phyloP scores from a whole-genome alignment of 2,888 invertebrate species.

The Koerneria pararmatus region DNA sequence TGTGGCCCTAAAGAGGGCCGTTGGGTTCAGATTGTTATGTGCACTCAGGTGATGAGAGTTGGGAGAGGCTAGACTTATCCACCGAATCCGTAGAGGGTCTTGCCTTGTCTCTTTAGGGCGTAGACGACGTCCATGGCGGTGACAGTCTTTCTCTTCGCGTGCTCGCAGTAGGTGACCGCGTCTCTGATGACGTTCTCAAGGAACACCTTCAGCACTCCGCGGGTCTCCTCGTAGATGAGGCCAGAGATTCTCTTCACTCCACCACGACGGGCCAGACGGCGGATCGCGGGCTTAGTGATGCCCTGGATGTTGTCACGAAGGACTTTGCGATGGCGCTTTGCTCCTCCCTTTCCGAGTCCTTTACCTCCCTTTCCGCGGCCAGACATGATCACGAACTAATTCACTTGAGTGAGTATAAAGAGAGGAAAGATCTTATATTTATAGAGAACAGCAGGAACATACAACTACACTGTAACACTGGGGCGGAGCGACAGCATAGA shows the following conservation, averaged over 20 bases:
- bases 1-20: conserved; percentile 31
- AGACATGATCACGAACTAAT: too few species aligned
- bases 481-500: too few species aligned
- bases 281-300: conserved; percentile 58
- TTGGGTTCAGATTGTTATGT: conserved; percentile 25
- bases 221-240: conserved; percentile 57
- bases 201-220: conserved; percentile 66
- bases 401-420: too few species aligned
- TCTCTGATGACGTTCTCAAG: conserved; percentile 73
- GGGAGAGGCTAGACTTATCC: conserved; percentile 31
- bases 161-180: conserved; percentile 79
- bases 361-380: conserved; percentile 78
- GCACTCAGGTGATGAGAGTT: conserved; percentile 1
- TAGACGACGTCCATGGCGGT: conserved; percentile 76
- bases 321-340: conserved; percentile 69
- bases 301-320: conserved; percentile 48
- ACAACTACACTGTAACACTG: too few species aligned
- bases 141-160: conserved; percentile 81
- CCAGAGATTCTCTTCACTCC: conserved; percentile 40
- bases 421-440: too few species aligned
- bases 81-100: conserved; percentile 57
- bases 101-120: conserved; percentile 63
- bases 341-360: conserved; percentile 76
- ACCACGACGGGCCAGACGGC: conserved; percentile 63
- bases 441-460: too few species aligned